Conservation (phyloP, 2,888 invertebrate species). For the Lasioglossum morio region DNA sequence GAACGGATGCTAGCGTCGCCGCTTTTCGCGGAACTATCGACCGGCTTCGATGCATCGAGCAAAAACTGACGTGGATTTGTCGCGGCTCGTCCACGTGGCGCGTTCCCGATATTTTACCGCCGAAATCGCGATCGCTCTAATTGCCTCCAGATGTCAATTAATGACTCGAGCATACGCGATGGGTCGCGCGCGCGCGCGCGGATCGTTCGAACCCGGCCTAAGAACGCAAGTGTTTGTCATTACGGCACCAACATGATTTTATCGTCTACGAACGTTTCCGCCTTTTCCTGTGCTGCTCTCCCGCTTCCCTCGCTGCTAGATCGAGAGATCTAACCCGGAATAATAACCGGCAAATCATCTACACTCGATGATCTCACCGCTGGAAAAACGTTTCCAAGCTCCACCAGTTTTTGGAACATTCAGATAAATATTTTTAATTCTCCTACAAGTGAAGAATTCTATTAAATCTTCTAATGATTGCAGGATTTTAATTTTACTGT, state of each 20-base stretch:
- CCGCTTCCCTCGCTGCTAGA: neutral
- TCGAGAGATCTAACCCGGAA: neutral
- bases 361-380: neutral
- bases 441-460: too few species aligned
- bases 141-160: conserved; percentile 84
- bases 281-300: conserved; percentile 7
- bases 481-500: neutral
- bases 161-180: conserved; percentile 82
- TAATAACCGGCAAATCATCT: neutral
- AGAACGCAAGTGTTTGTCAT: conserved; percentile 82
- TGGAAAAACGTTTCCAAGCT: neutral
- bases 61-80: conserved; percentile 70
- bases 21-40: conserved; percentile 63
- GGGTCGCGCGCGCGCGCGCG: conserved; percentile 72
- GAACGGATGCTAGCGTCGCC: conserved; percentile 34
- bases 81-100: conserved; percentile 28
- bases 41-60: conserved; percentile 61
- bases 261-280: conserved; percentile 54
- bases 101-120: conserved; percentile 74
- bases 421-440: too few species aligned
- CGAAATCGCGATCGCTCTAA: conserved; percentile 80
- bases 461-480: too few species aligned
- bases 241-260: conserved; percentile 77
- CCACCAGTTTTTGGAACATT: neutral
- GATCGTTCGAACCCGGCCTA: conserved; percentile 55